phyloP scores from a whole-genome alignment of 1,140 invertebrate genomes.

The Drosophila neocordata region DNA sequence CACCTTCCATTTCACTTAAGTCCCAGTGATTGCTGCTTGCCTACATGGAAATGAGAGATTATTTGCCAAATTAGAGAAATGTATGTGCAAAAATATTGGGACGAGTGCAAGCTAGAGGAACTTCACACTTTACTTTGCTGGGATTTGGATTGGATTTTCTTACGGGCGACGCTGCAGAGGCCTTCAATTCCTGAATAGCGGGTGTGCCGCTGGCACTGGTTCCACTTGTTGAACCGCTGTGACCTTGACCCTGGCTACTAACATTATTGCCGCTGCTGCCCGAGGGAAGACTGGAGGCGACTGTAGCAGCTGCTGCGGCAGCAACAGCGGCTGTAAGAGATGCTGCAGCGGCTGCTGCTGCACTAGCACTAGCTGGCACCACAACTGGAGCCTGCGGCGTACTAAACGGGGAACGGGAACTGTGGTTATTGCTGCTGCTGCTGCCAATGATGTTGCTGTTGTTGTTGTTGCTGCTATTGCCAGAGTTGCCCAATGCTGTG shows the following conservation, averaged over 20 bases:
- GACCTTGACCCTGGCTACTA: constrained; percentile 19
- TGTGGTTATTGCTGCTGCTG: constrained; percentile 45
- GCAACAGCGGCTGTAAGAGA: constrained; percentile 66
- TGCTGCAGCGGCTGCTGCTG: constrained; percentile 62
- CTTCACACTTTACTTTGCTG: constrained; percentile 80
- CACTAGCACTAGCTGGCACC: constrained; percentile 47
- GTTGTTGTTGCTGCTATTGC: constrained; percentile 27
- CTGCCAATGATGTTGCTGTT: constrained; percentile 10
- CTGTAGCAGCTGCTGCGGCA: constrained; percentile 61
- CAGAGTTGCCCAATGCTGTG: constrained; percentile 23
- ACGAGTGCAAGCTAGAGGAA: constrained; percentile 48
- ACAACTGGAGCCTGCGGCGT: constrained; percentile 57
- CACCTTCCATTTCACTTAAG: constrained; percentile 65
- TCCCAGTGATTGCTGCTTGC: constrained; percentile 75
- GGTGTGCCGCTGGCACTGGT: constrained; percentile 49
- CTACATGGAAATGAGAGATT: constrained; percentile 5
- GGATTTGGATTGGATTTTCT: constrained; percentile 72
- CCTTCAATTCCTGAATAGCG: constrained; percentile 79
- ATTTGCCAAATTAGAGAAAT: background rate
- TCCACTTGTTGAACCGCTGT: constrained; percentile 18
- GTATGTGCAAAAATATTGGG: background rate
- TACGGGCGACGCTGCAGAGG: constrained; percentile 81
- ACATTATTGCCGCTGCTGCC: constrained; percentile 25
- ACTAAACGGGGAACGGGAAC: constrained; percentile 58
- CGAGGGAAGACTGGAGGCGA: constrained; percentile 19